Evolutionary conservation across 2,113 vertebrate species (phyloP).

Genomic region (Fulica atra): DNA sequence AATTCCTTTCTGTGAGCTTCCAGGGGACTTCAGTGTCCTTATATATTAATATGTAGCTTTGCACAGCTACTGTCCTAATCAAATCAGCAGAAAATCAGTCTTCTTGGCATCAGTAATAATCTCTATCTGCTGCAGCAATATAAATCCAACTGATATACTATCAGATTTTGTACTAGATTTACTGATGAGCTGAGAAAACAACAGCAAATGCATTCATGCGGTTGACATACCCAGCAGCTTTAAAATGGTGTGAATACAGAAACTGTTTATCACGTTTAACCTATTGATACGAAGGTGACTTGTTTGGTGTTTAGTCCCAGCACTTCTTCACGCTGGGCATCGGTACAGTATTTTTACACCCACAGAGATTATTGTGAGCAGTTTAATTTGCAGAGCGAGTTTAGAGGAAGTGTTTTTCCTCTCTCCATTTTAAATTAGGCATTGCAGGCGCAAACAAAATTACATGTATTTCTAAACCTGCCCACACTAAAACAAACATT

Average conservation of each 20-base stretch:
- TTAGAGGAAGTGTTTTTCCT: neutral
- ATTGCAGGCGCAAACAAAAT: neutral
- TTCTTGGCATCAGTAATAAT: constrained; percentile 48
- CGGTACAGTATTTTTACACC: neutral
- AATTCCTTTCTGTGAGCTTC: constrained; percentile 1
- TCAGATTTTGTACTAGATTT: constrained; percentile 39
- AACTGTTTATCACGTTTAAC: constrained; percentile 43
- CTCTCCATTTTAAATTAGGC: neutral
- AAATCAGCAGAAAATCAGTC: constrained; percentile 51
- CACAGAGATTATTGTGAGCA: neutral
- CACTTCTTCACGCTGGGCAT: neutral
- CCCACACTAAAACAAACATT: neutral
- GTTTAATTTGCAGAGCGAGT: neutral
- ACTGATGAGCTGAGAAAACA: constrained; percentile 27
- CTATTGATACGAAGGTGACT: constrained; percentile 9
- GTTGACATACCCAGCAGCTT: constrained; percentile 4
- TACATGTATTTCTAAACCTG: neutral
- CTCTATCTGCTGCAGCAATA: constrained; percentile 48
- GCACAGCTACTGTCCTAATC: constrained; percentile 24
- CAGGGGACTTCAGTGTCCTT: neutral
- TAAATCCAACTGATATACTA: constrained; percentile 46
- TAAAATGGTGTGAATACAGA: constrained; percentile 27
- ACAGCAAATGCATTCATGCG: constrained; percentile 36
- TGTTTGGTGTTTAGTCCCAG: neutral
- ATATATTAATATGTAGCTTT: neutral